phyloP scores from a whole-genome alignment of 1,140 invertebrate genomes.

The Drosophila asahinai region DNA sequence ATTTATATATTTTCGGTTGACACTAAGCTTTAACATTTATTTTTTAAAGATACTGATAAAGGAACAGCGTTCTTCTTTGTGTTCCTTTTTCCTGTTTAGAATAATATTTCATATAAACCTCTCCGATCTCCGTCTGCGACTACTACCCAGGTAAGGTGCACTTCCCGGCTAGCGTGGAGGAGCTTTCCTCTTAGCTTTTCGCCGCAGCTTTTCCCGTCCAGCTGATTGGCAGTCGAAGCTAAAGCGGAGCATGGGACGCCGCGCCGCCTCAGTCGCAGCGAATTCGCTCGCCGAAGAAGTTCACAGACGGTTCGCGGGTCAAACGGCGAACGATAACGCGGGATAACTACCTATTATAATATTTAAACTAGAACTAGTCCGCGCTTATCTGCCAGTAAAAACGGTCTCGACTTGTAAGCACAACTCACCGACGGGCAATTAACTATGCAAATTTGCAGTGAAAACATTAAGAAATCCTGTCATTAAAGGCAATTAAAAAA shows the following conservation, averaged over 20 bases:
- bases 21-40: background rate
- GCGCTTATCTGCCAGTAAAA: slow-evolving; percentile 15
- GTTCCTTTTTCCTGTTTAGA: no score
- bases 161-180: background rate
- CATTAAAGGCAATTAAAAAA: background rate
- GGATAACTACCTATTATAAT: slow-evolving; percentile 5
- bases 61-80: no score
- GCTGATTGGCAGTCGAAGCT: background rate
- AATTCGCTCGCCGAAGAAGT: slow-evolving; percentile 51
- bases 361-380: slow-evolving; percentile 14
- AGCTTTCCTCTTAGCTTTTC: slow-evolving; percentile 6
- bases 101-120: no score
- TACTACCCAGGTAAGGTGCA: background rate
- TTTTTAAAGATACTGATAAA: no score
- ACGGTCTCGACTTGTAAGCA: slow-evolving; percentile 9
- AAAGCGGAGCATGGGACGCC: background rate
- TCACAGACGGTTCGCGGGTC: slow-evolving; percentile 14
- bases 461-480: slow-evolving; percentile 24
- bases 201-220: slow-evolving; percentile 10
- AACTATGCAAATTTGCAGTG: slow-evolving; percentile 28
- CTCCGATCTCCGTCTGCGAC: background rate
- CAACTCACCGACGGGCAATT: slow-evolving; percentile 6
- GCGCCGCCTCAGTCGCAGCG: slow-evolving; percentile 24
- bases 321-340: background rate
- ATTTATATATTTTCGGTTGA: no score